Evolutionary conservation across 2,113 vertebrate species (phyloP).

Genomic region (Zapornia atra): DNA sequence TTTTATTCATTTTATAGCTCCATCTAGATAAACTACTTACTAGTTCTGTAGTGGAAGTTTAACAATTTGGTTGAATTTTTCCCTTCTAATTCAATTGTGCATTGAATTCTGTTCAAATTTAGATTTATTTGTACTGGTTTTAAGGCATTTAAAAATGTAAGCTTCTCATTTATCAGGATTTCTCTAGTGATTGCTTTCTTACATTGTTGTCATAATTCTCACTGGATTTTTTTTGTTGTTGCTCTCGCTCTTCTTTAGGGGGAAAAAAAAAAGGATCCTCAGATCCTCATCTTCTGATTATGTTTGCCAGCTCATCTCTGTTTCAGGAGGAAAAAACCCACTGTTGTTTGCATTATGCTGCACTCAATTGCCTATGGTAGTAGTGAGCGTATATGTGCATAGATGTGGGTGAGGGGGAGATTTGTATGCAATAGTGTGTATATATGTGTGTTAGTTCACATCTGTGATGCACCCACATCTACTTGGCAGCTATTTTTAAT

Average conservation of each 20-base stretch:
- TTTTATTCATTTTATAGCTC: neutral
- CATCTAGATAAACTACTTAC: neutral
- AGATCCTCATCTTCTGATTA: neutral
- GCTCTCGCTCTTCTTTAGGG: neutral
- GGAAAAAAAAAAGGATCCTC: neutral
- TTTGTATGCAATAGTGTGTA: neutral
- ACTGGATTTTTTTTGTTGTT: neutral
- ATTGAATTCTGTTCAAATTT: constrained; percentile 18
- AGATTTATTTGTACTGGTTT: neutral
- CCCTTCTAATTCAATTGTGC: constrained; percentile 9
- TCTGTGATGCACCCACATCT: neutral
- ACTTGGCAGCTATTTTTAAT: neutral
- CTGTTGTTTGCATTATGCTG: neutral
- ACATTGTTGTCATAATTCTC: constrained; percentile 1
- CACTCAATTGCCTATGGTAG: neutral
- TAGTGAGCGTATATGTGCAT: neutral
- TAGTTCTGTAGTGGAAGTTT: neutral
- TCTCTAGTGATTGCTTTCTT: constrained; percentile 28
- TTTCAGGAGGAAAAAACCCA: neutral
- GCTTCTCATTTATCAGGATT: constrained; percentile 13
- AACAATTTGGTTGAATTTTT: neutral
- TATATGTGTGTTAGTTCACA: neutral
- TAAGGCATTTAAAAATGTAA: constrained; percentile 2
- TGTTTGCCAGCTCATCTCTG: constrained; percentile 36
- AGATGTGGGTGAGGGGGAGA: neutral